Percentiles rank a stretch among this genome's conserved stretches.
Conservation (phyloP, 2,888 invertebrate genomes). For the Melanostoma scalare region DNA sequence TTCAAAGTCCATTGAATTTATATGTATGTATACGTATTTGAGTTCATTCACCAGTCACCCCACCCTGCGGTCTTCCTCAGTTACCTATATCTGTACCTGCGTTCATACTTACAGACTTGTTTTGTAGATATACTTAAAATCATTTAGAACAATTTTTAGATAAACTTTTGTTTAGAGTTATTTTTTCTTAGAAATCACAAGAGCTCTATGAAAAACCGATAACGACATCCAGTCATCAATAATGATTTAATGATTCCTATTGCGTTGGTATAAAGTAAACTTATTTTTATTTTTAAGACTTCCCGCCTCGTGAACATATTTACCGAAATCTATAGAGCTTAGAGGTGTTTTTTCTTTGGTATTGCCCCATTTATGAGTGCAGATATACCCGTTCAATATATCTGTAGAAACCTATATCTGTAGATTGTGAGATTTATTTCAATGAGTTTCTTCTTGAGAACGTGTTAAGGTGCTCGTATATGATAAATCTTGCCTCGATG, state of each 20-base stretch:
- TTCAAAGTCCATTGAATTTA: slow-evolving; percentile 52
- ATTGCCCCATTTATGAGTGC: slow-evolving; percentile 16
- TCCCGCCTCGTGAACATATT: slow-evolving; percentile 13
- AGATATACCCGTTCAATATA: background rate
- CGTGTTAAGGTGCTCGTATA: slow-evolving; percentile 31
- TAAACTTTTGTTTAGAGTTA: slow-evolving; percentile 45
- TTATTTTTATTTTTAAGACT: slow-evolving; percentile 36
- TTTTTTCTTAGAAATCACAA: slow-evolving; percentile 56
- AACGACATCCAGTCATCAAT: slow-evolving; percentile 71
- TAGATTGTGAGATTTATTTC: slow-evolving; percentile 58
- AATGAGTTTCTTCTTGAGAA: slow-evolving; percentile 39
- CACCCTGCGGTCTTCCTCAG: slow-evolving; percentile 32
- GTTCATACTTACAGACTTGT: background rate
- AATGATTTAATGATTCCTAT: slow-evolving; percentile 68
- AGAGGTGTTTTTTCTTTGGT: slow-evolving; percentile 31
- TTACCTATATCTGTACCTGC: too few species aligned
- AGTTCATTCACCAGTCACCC: background rate
- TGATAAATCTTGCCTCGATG: slow-evolving; percentile 47
- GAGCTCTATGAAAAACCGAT: slow-evolving; percentile 50
- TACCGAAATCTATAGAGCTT: slow-evolving; percentile 6
- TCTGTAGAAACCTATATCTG: slow-evolving; percentile 4
- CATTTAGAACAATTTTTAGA: slow-evolving; percentile 49
- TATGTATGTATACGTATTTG: slow-evolving; percentile 13
- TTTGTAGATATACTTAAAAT: slow-evolving; percentile 22
- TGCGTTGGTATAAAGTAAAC: slow-evolving; percentile 26